These are phyloP conservation scores for Hyperopisus bebe DNA, from an alignment of 2,113 vertebrate species.

Conservation along the genomic window DNA sequence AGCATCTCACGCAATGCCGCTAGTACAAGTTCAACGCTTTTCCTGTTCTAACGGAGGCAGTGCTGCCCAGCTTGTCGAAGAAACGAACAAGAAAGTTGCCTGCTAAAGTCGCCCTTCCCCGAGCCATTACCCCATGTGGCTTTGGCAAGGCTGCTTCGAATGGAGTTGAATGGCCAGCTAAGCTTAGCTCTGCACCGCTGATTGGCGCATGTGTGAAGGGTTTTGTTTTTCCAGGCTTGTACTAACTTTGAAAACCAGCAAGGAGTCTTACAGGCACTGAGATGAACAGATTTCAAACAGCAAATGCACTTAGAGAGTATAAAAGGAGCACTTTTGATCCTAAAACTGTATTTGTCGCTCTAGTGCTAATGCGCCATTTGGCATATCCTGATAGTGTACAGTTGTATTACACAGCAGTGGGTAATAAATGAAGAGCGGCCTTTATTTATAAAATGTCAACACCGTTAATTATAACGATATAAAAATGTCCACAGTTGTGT, in stretches of 20 bases:
- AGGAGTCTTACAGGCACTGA: background rate
- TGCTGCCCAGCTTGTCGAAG: background rate
- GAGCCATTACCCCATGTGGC: background rate
- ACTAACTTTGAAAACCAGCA: background rate
- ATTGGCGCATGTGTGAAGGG: background rate
- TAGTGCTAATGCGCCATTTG: background rate
- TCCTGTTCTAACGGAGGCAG: background rate
- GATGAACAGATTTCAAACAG: background rate
- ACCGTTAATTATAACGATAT: background rate
- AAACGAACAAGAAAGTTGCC: background rate
- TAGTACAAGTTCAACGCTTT: background rate
- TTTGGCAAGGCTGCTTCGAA: background rate
- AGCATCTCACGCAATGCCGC: background rate
- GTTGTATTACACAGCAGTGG: background rate
- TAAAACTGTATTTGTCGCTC: background rate
- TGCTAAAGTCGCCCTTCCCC: background rate
- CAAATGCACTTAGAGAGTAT: background rate
- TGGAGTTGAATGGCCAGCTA: background rate
- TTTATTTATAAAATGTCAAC: slow-evolving; percentile 2
- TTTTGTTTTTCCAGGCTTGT: background rate
- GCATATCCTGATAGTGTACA: background rate
- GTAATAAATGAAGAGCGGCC: background rate
- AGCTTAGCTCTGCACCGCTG: background rate
- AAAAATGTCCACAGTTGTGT: slow-evolving; percentile 16
- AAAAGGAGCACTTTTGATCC: background rate